Conservation (phyloP, 2,797 vertebrate species). For the Sphenopsis melanotis region DNA sequence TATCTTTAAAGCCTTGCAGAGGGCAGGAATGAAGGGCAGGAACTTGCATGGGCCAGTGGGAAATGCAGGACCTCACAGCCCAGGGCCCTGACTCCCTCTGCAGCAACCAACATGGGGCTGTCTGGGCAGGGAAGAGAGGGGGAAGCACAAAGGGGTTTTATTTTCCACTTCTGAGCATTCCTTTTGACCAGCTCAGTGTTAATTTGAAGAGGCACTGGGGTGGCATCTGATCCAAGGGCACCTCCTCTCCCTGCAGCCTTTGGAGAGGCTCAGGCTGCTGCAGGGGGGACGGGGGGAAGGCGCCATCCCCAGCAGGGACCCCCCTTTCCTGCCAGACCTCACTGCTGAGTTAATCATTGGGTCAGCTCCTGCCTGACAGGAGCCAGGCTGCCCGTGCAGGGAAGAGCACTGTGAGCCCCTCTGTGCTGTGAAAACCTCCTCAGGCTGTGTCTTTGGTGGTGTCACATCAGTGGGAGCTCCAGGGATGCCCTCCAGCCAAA, state of each 20-base stretch:
- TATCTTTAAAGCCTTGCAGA: neutral
- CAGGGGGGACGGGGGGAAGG: neutral
- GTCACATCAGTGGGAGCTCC: neutral
- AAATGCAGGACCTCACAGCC: neutral
- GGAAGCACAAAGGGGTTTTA: neutral
- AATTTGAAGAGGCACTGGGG: neutral
- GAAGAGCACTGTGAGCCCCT: neutral
- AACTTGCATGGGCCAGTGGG: neutral
- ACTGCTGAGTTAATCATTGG: neutral
- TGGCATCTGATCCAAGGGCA: neutral
- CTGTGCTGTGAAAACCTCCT: neutral
- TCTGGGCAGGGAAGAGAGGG: neutral
- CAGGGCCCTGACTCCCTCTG: neutral
- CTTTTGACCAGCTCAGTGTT: neutral
- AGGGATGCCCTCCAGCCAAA: neutral
- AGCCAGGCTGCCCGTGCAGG: neutral
- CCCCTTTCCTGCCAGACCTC: fast-evolving
- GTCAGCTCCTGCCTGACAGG: neutral
- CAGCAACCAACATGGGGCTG: neutral
- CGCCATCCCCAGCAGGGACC: neutral
- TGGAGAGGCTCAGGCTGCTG: neutral
- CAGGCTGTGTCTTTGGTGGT: neutral
- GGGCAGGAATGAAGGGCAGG: neutral
- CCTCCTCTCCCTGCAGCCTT: neutral
- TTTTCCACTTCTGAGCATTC: neutral